Conservation (phyloP, 1,140 invertebrate genomes). For the Doryteuthis pealeii region DNA sequence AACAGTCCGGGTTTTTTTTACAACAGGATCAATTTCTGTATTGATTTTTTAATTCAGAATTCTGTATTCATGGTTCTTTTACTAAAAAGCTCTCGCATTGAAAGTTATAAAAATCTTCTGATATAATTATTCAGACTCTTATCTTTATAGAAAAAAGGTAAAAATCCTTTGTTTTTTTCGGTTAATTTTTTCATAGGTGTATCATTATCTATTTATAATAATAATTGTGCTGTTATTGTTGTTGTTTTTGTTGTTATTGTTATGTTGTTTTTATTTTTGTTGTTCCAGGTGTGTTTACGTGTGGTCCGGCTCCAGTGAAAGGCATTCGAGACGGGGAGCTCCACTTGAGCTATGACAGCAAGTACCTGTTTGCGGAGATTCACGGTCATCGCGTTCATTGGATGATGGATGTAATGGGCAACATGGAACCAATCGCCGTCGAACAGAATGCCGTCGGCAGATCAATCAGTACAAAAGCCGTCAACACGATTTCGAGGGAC, state of each 20-base stretch:
- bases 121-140: no score
- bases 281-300: conserved; percentile 68
- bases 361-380: conserved; percentile 82
- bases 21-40: no score
- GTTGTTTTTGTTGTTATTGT: neutral
- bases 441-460: conserved; percentile 41
- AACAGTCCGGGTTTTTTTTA: no score
- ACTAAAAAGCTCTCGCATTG: no score
- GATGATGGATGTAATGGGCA: conserved; percentile 46
- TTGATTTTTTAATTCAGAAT: no score
- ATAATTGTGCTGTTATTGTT: no score
- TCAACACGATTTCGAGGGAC: conserved; percentile 45
- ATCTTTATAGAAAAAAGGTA: no score
- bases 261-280: neutral
- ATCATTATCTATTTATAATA: no score
- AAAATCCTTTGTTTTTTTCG: no score
- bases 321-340: conserved; percentile 84
- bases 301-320: conserved; percentile 73
- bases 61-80: no score
- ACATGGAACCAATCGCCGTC: conserved; percentile 42
- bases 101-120: no score
- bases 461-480: conserved; percentile 50
- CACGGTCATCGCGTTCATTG: conserved; percentile 43
- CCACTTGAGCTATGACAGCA: conserved; percentile 75
- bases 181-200: no score